Evolutionary conservation across 2,797 vertebrate genomes (phyloP).

Genomic region (Antennarius maculatus): DNA sequence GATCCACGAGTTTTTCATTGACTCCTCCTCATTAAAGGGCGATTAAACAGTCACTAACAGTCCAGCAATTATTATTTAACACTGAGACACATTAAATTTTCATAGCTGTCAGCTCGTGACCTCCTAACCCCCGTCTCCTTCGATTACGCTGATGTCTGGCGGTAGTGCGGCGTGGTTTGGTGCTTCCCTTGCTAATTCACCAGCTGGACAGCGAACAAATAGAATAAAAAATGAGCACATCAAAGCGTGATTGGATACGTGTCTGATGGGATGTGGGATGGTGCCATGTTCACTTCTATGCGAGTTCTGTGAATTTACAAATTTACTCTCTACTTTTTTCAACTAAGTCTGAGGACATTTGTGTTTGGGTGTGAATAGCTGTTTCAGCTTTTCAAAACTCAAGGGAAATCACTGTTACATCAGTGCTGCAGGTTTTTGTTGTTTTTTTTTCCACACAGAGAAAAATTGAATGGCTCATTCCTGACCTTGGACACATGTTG

Average conservation of each 20-base stretch:
- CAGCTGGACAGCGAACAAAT: constrained; percentile 34
- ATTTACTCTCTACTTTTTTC: background rate
- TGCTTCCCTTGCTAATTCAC: constrained; percentile 49
- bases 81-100: constrained; percentile 58
- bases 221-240: constrained; percentile 51
- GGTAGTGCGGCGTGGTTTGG: constrained; percentile 23
- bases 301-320: background rate
- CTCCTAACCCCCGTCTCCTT: constrained; percentile 52
- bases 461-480: background rate
- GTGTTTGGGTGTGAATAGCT: background rate
- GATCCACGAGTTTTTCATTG: constrained; percentile 40
- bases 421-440: background rate
- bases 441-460: background rate
- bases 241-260: constrained; percentile 21
- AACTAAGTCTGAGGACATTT: background rate
- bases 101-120: constrained; percentile 52
- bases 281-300: constrained; percentile 16
- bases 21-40: constrained; percentile 64
- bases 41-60: constrained; percentile 59
- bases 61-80: constrained; percentile 54
- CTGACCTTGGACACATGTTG: background rate
- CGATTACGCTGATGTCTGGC: constrained; percentile 39
- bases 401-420: constrained; percentile 2
- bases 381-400: background rate
- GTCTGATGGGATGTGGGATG: constrained; percentile 37